These are phyloP conservation scores for Vesta saturnalis DNA, from an alignment of 2,888 invertebrate genomes.

Conservation along the genomic window DNA sequence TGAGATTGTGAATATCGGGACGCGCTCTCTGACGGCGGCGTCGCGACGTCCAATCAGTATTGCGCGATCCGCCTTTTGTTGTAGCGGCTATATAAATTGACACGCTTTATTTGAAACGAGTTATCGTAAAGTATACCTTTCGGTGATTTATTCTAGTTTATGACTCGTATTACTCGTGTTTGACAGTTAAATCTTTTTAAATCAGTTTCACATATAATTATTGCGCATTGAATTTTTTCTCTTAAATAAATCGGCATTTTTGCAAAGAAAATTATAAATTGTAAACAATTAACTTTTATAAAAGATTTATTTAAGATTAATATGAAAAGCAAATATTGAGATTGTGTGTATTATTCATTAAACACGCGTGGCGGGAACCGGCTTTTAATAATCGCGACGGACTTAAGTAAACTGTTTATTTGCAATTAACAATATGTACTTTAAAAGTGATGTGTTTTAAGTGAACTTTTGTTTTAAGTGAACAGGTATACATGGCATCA, in stretches of 20 bases:
- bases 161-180: neutral
- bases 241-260: too few species aligned
- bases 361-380: slow-evolving; percentile 28
- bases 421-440: neutral
- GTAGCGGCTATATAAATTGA: neutral
- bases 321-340: slow-evolving; percentile 22
- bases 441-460: slow-evolving; percentile 19
- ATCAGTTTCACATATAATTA: too few species aligned
- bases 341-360: slow-evolving; percentile 24
- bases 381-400: slow-evolving; percentile 20
- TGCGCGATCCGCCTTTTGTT: slow-evolving; percentile 24
- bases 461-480: slow-evolving; percentile 23
- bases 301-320: slow-evolving; percentile 14
- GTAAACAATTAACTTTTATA: neutral
- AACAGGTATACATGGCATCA: slow-evolving; percentile 12
- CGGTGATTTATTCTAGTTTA: neutral
- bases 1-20: slow-evolving; percentile 26
- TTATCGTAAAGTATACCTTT: slow-evolving; percentile 11
- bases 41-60: slow-evolving; percentile 33
- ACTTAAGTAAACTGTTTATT: neutral
- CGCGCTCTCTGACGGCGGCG: slow-evolving; percentile 30
- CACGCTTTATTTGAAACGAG: slow-evolving; percentile 12
- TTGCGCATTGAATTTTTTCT: too few species aligned
- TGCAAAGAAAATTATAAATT: too few species aligned
- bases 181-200: neutral